Base-by-base conservation (phyloP, 2,797 vertebrate genomes). In the Selene dorsalis region DNA sequence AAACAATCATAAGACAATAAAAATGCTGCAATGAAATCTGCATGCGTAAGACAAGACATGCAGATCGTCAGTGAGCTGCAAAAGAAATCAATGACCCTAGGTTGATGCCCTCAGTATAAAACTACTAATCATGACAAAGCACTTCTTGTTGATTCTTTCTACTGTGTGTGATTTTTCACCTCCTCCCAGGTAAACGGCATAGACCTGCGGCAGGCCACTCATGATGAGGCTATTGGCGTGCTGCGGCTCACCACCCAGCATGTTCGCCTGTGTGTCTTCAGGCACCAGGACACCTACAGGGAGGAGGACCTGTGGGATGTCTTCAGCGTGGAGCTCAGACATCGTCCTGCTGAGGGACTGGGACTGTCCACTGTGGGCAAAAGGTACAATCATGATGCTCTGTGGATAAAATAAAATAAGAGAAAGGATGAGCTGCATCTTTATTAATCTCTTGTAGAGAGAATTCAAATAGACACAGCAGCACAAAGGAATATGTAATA, bases 181-280 rank as follows among this genome's bases (percentile, higher is more conserved):
- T 26, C 38, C 59, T 30, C 38, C 35, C 63, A 99, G 98, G 97
- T 98, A 60, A 98, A 98, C 1, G 96, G 96, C 24, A 97, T 97
- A 75, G 96, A 99, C 88, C 93, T 99, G 87, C 95, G 96, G 74
- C 96, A 94, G 93, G 97, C 97, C 69, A 97, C 96, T 4, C 97
- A 98, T 1, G 97, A 99, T 75, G 97, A 99, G 92, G 97, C 97
- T 1, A 96, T 98, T 57, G 96, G 96, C n/a, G 96, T 98, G 39
- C 95, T 99, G 69, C 95, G 97, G 38, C 96, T 98, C 77, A 97
- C 96, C 6, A 97, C 97, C 4, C 97, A 97, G 32, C 95, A 93
- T 22, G 96, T 99, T 39, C 91, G 91, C 14, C 92, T 99, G 47
- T 93, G 94, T 0, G 93, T 99, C 69, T 99, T 96, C 89, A 95